Conservation (phyloP, 30 jellyfish, hydroid and myxozoan genomes). For the Aurelia coerulea region DNA sequence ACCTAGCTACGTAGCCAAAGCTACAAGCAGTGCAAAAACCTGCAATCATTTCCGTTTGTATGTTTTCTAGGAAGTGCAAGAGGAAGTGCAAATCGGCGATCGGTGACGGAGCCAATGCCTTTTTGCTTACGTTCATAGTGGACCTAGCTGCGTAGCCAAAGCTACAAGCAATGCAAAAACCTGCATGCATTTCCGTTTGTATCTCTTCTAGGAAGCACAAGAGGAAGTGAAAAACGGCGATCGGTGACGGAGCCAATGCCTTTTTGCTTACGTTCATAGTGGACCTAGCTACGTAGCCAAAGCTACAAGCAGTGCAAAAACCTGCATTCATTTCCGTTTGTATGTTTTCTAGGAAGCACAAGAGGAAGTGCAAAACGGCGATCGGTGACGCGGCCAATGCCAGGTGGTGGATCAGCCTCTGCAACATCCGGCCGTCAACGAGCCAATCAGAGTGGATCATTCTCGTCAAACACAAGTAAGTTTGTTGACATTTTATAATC, state of each 20-base stretch:
- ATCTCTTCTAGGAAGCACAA: too few relatives aligned
- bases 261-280: too few relatives aligned
- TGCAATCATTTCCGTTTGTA: background rate
- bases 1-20: too few relatives aligned
- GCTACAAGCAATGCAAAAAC: too few relatives aligned
- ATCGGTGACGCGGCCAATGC: constrained; percentile 4
- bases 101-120: background rate
- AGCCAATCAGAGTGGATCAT: background rate
- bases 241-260: too few relatives aligned
- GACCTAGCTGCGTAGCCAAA: too few relatives aligned
- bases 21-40: too few relatives aligned
- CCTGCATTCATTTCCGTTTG: background rate
- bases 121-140: too few relatives aligned
- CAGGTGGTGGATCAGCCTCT: background rate
- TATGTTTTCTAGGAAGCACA: background rate
- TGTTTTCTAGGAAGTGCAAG: background rate
- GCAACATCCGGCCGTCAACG: background rate
- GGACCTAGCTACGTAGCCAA: too few relatives aligned
- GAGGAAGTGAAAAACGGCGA: too few relatives aligned
- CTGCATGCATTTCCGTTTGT: too few relatives aligned
- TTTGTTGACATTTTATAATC: background rate
- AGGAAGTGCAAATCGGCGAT: constrained; percentile 14
- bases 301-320: too few relatives aligned
- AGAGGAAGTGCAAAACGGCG: constrained; percentile 17
- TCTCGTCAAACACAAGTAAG: background rate